Evolutionary conservation across 2,797 vertebrate species (phyloP), one percentile per base, ranked within the genome.

Genomic region (Toxotes lorentzi): DNA sequence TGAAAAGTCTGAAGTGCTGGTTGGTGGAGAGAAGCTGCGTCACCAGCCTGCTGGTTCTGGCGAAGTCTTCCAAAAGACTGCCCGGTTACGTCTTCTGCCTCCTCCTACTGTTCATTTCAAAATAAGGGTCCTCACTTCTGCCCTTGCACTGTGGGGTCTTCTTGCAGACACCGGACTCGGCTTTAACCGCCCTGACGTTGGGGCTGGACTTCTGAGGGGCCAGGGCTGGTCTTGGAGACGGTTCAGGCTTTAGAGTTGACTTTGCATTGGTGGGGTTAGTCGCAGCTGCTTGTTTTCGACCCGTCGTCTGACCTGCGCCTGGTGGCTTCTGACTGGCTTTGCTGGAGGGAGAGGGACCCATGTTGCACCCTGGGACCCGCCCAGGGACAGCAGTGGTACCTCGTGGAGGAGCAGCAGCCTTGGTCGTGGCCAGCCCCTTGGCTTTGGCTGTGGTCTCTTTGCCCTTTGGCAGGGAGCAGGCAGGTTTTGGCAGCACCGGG

Each of bases 71-170:
- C 0, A 8, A 2, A 30, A 50, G n/a, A 0, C 13, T 6, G 13
- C 4, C 9, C 7, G 0, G 24, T 73, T 68, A 97, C 48, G 95
- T 96, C 85, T 93, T 97, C 86, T 92, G 93, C 73, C 95, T 95
- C 91, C 96, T 96, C 87, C 92, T 96, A 40, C 91, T 93, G 56
- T 92, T 97, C 96, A 98, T 97, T 89, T 97, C 96, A 85, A 98
- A 98, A 81, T 97, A 98, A 67, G 95, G 90, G 53, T 97, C 96
- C 65, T 95, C 95, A 1, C 91, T 94, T 72, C 95, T 96, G 70
- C 65, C 84, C 50, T 94, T 95, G 13, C 14, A 7, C 17, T 78
- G 84, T 7, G 93, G 88, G 34, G 85, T 78, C 82, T 94, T 95
- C 35, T 85, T 90, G 24, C 64, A 23, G 23, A 48, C 35, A 10